A percentile compares a stretch with the other conserved stretches of the same genome.
These are phyloP conservation scores for Lamprotornis superbus DNA, from an alignment of 2,113 vertebrate genomes.

Conservation along the genomic window DNA sequence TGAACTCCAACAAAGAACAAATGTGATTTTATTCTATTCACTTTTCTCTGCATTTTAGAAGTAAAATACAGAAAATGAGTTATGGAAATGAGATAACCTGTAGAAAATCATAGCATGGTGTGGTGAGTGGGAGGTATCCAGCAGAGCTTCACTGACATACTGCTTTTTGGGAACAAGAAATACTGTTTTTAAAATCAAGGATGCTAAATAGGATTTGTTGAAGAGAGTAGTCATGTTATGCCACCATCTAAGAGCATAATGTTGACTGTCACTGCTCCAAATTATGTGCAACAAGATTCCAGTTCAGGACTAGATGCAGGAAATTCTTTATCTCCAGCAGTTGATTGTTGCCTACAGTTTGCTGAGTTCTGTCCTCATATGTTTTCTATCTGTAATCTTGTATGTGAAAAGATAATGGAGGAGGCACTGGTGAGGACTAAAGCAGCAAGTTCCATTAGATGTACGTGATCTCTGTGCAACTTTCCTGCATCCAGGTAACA, in stretches of 20 bases:
- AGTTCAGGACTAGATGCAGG: not conserved
- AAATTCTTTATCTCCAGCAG: not conserved
- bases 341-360: not conserved
- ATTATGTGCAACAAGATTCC: not conserved
- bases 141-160: not conserved
- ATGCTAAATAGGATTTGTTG: not conserved
- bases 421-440: not conserved
- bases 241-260: not conserved
- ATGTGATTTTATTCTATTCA: not conserved
- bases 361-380: not conserved
- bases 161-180: not conserved
- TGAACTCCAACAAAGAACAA: not conserved
- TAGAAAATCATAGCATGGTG: not conserved
- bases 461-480: not conserved
- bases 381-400: not conserved
- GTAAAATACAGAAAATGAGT: not conserved
- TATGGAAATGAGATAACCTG: not conserved
- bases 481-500: not conserved
- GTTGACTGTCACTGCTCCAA: not conserved
- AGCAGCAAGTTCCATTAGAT: not conserved
- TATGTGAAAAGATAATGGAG: not conserved
- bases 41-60: not conserved
- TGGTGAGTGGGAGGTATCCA: not conserved
- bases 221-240: not conserved
- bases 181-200: not conserved